phyloP scores from a whole-genome alignment of 1,140 invertebrate species.

The Hormaphis cornu region DNA sequence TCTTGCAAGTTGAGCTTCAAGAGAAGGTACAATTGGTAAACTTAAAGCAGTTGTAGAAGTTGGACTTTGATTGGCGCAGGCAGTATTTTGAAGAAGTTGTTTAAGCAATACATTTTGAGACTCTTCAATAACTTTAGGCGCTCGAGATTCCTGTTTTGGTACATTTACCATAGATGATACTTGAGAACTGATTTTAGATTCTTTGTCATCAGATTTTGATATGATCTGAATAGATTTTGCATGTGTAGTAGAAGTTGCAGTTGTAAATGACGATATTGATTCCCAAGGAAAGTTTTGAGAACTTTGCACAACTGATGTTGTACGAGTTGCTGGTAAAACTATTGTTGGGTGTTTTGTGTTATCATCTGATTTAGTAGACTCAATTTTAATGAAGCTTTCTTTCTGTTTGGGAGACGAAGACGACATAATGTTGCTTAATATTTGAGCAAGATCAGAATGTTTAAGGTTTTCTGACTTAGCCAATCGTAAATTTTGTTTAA shows the following conservation, averaged over 20 bases:
- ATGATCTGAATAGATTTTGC: slow-evolving; percentile 27
- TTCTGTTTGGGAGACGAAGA: slow-evolving; percentile 24
- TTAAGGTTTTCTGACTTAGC: slow-evolving; percentile 14
- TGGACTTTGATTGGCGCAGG: slow-evolving; percentile 49
- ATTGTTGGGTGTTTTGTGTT: slow-evolving; percentile 13
- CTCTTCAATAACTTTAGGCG: slow-evolving; percentile 48
- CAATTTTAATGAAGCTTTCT: slow-evolving; percentile 28
- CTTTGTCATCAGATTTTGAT: slow-evolving; percentile 22
- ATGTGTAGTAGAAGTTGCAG: slow-evolving; percentile 2
- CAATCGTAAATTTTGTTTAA: slow-evolving; percentile 13
- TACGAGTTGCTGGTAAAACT: slow-evolving; percentile 12
- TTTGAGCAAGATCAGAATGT: slow-evolving; percentile 23
- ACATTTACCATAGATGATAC: not conserved
- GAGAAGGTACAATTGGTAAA: slow-evolving; percentile 54
- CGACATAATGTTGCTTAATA: slow-evolving; percentile 21
- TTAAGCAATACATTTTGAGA: slow-evolving; percentile 83
- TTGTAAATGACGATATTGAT: not conserved
- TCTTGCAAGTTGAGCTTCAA: slow-evolving; percentile 62
- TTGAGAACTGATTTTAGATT: slow-evolving; percentile 5
- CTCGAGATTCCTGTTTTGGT: not conserved
- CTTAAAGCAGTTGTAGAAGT: slow-evolving; percentile 40
- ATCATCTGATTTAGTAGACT: slow-evolving; percentile 27
- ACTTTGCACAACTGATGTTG: slow-evolving; percentile 11
- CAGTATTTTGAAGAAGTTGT: slow-evolving; percentile 78
- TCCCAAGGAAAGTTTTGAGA: slow-evolving; percentile 21